Conservation (phyloP, 2,888 invertebrate species). For the Brachypalpus laphriformis region DNA sequence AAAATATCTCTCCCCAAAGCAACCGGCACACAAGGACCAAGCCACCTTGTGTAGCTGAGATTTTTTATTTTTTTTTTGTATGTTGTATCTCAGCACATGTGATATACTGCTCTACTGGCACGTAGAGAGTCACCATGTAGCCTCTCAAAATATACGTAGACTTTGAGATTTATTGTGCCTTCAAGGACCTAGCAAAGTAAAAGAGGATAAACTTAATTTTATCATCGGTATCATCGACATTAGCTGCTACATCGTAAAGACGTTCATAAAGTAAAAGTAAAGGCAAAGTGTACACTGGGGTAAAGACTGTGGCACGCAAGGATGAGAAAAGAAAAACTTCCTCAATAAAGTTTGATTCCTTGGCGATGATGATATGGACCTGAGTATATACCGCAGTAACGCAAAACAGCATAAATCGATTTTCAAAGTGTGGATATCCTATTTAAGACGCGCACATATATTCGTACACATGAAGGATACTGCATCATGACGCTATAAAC, state of each 20-base stretch:
- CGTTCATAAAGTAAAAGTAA: conserved; percentile 60
- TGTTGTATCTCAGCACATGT: conserved; percentile 23
- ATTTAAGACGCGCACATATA: background rate
- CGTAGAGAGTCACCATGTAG: conserved; percentile 4
- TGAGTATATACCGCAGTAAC: conserved; percentile 12
- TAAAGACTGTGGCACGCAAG: background rate
- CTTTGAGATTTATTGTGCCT: conserved; percentile 63
- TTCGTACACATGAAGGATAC: background rate
- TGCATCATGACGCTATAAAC: conserved; percentile 16
- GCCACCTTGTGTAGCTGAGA: conserved; percentile 42
- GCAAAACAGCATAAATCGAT: conserved; percentile 36
- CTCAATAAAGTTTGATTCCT: conserved; percentile 50
- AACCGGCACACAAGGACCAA: background rate
- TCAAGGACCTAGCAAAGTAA: conserved; percentile 57
- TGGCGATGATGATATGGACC: background rate
- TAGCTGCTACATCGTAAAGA: conserved; percentile 67
- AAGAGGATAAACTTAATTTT: conserved; percentile 70
- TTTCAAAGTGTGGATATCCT: conserved; percentile 27
- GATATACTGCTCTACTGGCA: conserved; percentile 1
- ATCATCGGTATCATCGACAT: conserved; percentile 71
- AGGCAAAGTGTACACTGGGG: conserved; percentile 27
- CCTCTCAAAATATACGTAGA: conserved; percentile 2
- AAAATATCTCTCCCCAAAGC: background rate
- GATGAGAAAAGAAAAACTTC: conserved; percentile 14
- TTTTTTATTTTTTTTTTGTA: conserved; percentile 22